Conservation (phyloP, 2,888 invertebrate genomes). For the Metallyticus violacea region DNA sequence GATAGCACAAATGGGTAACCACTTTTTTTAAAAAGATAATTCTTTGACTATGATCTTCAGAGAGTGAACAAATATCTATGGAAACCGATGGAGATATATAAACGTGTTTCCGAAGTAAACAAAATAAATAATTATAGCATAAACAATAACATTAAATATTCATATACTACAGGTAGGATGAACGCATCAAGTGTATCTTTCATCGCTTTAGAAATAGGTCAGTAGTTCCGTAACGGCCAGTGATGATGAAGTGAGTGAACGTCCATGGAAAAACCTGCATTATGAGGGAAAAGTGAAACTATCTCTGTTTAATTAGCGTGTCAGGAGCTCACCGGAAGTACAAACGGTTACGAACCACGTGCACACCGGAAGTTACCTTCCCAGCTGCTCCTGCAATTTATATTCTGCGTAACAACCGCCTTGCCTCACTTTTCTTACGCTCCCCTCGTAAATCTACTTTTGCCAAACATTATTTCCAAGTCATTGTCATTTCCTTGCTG, state of each 20-base stretch:
- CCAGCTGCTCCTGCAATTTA: background rate
- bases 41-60: no score
- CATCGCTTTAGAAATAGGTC: background rate
- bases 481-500: no score
- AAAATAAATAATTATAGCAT: background rate
- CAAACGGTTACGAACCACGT: background rate
- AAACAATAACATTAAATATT: background rate
- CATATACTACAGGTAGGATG: background rate
- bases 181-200: background rate
- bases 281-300: background rate
- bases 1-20: no score
- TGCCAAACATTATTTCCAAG: no score
- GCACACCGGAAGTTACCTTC: background rate
- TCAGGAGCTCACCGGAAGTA: background rate
- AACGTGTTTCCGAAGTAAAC: background rate
- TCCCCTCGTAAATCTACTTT: background rate
- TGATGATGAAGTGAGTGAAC: background rate
- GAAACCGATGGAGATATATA: no score
- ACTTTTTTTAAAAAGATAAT: no score
- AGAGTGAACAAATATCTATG: no score
- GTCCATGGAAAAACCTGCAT: background rate
- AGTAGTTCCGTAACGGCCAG: background rate
- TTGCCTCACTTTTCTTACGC: background rate
- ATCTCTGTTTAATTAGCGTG: background rate
- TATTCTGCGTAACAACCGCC: background rate